Evolutionary conservation across 2,888 invertebrate genomes (phyloP).

Genomic region (Anagyrus pseudococci): DNA sequence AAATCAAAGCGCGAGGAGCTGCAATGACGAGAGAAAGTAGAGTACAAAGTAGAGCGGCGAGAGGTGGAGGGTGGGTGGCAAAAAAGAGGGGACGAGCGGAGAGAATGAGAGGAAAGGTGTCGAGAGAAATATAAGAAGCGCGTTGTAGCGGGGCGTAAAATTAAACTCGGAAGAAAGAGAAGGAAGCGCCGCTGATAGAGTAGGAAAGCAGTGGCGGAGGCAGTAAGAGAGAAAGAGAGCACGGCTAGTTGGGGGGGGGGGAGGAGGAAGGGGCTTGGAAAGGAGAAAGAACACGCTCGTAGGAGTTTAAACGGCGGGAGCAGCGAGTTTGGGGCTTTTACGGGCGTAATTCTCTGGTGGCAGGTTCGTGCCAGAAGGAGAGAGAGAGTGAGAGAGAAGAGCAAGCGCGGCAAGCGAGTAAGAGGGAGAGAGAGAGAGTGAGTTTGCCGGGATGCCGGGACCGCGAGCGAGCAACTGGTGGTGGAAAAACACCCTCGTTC

Average conservation of each 20-base stretch:
- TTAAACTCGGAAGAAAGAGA: constrained; percentile 30
- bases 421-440: constrained; percentile 42
- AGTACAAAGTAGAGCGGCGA: background rate
- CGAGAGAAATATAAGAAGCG: constrained; percentile 20
- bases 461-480: constrained; percentile 60
- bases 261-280: background rate
- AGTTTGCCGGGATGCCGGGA: constrained; percentile 46
- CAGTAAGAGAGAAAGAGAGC: constrained; percentile 25
- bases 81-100: background rate
- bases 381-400: constrained; percentile 31
- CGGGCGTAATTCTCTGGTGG: constrained; percentile 35
- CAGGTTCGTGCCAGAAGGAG: constrained; percentile 17
- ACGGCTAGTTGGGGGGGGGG: constrained; percentile 2
- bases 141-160: constrained; percentile 12
- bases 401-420: constrained; percentile 40
- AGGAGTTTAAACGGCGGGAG: constrained; percentile 15
- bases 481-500: constrained; percentile 62
- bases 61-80: too few relatives aligned
- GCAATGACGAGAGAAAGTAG: background rate
- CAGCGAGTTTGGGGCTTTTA: constrained; percentile 38
- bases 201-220: constrained; percentile 23
- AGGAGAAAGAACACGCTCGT: constrained; percentile 28
- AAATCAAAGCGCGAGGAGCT: background rate
- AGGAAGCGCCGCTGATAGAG: constrained; percentile 24
- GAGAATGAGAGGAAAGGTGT: background rate